Evolutionary conservation across 2,888 invertebrate species (phyloP).

Genomic region (Sipha maydis): DNA sequence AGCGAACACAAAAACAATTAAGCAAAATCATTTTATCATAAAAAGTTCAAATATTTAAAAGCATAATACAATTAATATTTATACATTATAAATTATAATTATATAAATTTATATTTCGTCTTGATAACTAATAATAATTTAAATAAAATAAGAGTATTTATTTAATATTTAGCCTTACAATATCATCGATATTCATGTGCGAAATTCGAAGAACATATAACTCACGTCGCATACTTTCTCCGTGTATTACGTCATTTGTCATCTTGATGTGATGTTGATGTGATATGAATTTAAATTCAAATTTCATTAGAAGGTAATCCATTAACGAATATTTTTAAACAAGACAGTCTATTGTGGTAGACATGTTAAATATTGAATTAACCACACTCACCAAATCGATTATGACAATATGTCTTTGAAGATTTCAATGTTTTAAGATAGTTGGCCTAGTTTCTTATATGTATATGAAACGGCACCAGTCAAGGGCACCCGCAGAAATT

Average conservation of each 20-base stretch:
- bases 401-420: conserved; percentile 26
- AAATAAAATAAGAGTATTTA: background rate
- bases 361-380: background rate
- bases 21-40: background rate
- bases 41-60: background rate
- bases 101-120: background rate
- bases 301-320: background rate
- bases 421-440: conserved; percentile 50
- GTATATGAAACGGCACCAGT: conserved; percentile 43
- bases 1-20: conserved; percentile 11
- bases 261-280: background rate
- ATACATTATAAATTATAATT: too few relatives aligned
- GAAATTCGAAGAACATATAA: conserved; percentile 10
- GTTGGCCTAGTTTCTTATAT: conserved; percentile 55
- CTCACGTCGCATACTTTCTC: conserved; percentile 43
- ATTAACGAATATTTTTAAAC: background rate
- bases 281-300: conserved; percentile 27
- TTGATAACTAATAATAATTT: background rate
- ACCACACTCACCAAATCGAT: background rate
- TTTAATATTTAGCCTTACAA: background rate
- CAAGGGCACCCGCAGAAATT: conserved; percentile 61
- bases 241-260: conserved; percentile 33
- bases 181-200: background rate
- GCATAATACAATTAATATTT: background rate
- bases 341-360: background rate